Evolutionary conservation across 2,113 vertebrate genomes (phyloP).

Genomic region (Prochilodus magdalenae): DNA sequence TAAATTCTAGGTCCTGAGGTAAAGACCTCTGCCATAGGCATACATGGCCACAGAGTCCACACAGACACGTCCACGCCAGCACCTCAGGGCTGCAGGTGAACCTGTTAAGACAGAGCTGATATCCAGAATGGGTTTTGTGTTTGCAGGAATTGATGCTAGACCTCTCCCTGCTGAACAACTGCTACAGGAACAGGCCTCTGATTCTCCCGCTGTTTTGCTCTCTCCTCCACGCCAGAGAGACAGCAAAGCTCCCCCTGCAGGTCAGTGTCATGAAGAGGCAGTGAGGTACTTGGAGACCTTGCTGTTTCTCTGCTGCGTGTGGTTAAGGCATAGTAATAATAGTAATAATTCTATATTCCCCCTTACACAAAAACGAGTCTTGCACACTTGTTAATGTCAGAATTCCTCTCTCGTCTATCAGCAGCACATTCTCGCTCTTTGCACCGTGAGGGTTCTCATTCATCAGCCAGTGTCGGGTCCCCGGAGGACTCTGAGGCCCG

Average conservation of each 20-base stretch:
- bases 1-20: no score
- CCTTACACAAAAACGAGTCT: background rate
- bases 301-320: background rate
- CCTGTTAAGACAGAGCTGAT: background rate
- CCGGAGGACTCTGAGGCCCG: slow-evolving; percentile 55
- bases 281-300: background rate
- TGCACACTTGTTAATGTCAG: background rate
- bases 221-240: slow-evolving; percentile 85
- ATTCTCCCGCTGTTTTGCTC: slow-evolving; percentile 82
- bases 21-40: no score
- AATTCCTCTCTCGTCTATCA: background rate
- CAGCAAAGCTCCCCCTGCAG: slow-evolving; percentile 64
- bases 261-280: slow-evolving; percentile 48
- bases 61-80: no score
- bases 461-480: slow-evolving; percentile 44
- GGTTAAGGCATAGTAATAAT: no score
- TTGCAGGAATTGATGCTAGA: background rate
- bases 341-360: no score
- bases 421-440: slow-evolving; percentile 20
- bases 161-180: background rate
- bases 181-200: slow-evolving; percentile 43
- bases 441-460: background rate
- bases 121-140: background rate
- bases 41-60: no score
- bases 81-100: background rate